These are phyloP conservation scores for Tinea semifulvella DNA, from an alignment of 2,888 invertebrate genomes.

Conservation along the genomic window DNA sequence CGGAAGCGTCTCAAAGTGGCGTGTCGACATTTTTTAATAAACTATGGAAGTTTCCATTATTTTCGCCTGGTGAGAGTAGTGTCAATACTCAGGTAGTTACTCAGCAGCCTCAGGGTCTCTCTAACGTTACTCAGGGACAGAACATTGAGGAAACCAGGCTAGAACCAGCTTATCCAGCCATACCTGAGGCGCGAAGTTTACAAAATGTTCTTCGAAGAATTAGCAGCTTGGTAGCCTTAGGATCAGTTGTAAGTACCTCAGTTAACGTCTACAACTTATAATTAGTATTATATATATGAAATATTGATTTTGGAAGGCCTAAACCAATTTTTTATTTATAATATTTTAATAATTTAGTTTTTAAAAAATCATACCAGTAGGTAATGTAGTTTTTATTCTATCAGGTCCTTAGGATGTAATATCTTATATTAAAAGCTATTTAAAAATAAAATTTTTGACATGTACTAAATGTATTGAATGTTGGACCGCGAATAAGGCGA, in stretches of 20 bases:
- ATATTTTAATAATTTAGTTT: no score
- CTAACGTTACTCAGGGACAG: slow-evolving; percentile 29
- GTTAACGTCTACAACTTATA: no score
- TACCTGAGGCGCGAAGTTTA: slow-evolving; percentile 78
- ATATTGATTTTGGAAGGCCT: no score
- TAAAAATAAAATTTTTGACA: no score
- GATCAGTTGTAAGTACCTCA: slow-evolving; percentile 76
- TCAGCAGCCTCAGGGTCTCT: slow-evolving; percentile 27
- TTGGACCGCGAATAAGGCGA: no score
- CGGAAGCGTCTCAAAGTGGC: slow-evolving; percentile 77
- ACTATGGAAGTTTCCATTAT: slow-evolving; percentile 75
- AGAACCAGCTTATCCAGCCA: slow-evolving; percentile 59
- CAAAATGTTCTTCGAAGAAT: slow-evolving; percentile 88
- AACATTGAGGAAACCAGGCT: slow-evolving; percentile 38
- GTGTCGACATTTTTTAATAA: slow-evolving; percentile 79
- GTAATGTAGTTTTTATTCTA: no score
- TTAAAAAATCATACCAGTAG: no score
- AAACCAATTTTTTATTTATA: no score
- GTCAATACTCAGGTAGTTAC: slow-evolving; percentile 31
- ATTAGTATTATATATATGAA: no score
- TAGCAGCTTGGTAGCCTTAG: slow-evolving; percentile 85
- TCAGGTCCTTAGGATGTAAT: no score
- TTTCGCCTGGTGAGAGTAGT: slow-evolving; percentile 46
- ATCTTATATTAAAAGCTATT: no score
- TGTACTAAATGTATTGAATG: no score